Conservation (phyloP, 2,113 vertebrate genomes). For the Chaenocephalus aceratus region DNA sequence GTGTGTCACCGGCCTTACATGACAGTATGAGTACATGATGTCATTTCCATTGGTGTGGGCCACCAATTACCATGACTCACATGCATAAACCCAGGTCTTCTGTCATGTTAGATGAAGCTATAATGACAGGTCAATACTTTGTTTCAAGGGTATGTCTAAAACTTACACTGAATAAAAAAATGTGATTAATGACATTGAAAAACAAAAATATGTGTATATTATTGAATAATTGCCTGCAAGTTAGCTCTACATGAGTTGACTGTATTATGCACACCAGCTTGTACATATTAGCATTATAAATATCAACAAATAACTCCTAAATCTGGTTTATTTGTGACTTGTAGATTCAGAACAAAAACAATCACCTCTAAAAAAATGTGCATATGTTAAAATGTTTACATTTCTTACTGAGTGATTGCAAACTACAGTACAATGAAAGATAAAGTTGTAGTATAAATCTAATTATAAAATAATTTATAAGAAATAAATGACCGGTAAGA, state of each 20-base stretch:
- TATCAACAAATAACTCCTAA: neutral
- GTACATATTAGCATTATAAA: neutral
- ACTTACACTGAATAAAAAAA: neutral
- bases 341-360: neutral
- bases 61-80: constrained; percentile 61
- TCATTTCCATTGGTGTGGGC: constrained; percentile 61
- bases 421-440: neutral
- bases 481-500: neutral
- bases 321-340: neutral
- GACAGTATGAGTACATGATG: constrained; percentile 59
- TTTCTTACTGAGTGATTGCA: neutral
- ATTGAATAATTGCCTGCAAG: neutral
- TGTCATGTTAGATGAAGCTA: constrained; percentile 28
- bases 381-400: neutral
- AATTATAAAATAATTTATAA: neutral
- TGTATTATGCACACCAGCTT: neutral
- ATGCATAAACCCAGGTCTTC: constrained; percentile 48
- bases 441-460: neutral
- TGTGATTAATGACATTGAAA: neutral
- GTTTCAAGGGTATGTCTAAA: constrained; percentile 1
- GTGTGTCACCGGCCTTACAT: constrained; percentile 52
- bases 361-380: too few relatives aligned
- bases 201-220: neutral
- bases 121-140: constrained; percentile 28
- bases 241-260: neutral